A percentile compares a stretch with the other conserved stretches of the same genome.
Conservation (phyloP, 2,113 vertebrate species). For the Panthera tigris region DNA sequence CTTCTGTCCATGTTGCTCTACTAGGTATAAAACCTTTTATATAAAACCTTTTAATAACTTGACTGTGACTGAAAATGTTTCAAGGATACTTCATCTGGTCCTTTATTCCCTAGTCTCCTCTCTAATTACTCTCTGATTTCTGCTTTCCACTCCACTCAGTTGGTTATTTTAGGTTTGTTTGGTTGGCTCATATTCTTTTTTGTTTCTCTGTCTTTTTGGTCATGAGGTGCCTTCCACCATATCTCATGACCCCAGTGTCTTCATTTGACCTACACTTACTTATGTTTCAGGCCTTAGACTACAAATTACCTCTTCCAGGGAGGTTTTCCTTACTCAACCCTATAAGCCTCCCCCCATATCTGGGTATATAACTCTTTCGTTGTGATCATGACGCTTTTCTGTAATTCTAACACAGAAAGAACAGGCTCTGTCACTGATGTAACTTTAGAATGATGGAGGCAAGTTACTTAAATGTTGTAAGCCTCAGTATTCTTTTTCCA, state of each 20-base stretch:
- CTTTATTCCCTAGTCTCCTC: background rate
- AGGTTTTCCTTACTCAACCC: background rate
- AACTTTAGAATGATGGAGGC: background rate
- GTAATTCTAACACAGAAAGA: background rate
- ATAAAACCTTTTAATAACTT: background rate
- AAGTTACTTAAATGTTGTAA: background rate
- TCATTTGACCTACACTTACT: background rate
- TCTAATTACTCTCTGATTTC: background rate
- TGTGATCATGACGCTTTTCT: background rate
- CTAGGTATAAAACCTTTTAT: background rate
- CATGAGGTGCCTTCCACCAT: background rate
- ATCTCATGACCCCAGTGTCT: background rate
- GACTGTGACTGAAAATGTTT: background rate
- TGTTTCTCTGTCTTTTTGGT: background rate
- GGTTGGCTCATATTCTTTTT: background rate
- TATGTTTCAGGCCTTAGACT: background rate
- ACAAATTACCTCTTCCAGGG: background rate
- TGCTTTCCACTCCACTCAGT: background rate
- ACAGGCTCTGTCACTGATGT: background rate
- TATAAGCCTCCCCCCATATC: background rate
- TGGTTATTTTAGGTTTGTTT: background rate
- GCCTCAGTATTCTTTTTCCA: background rate
- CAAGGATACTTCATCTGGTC: background rate
- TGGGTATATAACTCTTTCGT: background rate
- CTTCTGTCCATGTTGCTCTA: fast-evolving